phyloP scores from a whole-genome alignment of 2,797 vertebrate species.

The Semotilus atromaculatus region DNA sequence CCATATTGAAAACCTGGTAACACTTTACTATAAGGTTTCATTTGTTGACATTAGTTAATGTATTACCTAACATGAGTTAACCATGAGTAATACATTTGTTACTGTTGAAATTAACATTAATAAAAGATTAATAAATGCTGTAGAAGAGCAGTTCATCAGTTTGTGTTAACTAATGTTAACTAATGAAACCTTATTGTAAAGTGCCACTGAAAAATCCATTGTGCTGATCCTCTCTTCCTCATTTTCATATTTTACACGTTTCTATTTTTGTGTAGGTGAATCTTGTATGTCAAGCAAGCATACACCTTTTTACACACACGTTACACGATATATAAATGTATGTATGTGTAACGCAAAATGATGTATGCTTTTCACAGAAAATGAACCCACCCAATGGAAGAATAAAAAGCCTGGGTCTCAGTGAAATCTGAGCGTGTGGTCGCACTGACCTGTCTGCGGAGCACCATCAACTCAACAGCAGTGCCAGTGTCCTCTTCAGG shows the following conservation, averaged over 20 bases:
- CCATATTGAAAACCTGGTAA: not conserved
- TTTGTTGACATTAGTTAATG: too few species aligned
- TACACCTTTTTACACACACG: not conserved
- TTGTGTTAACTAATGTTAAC: too few species aligned
- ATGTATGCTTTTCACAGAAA: not conserved
- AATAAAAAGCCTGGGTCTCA: not conserved
- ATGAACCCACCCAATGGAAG: not conserved
- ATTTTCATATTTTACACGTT: not conserved
- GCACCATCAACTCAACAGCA: slow-evolving; percentile 74
- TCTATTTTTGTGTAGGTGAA: not conserved
- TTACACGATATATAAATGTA: not conserved
- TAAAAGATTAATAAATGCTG: too few species aligned
- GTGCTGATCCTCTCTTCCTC: not conserved
- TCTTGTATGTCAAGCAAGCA: not conserved
- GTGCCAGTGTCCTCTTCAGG: slow-evolving; percentile 70
- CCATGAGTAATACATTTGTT: too few species aligned
- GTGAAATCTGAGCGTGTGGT: not conserved
- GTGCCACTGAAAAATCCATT: not conserved
- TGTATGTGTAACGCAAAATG: not conserved
- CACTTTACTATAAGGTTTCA: too few species aligned
- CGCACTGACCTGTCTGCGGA: slow-evolving; percentile 79
- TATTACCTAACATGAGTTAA: too few species aligned
- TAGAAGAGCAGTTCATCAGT: too few species aligned
- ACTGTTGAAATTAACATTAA: too few species aligned
- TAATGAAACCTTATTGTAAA: too few species aligned